Base-by-base conservation (phyloP, 2,113 vertebrate genomes). In the Austrofundulus limnaeus region DNA sequence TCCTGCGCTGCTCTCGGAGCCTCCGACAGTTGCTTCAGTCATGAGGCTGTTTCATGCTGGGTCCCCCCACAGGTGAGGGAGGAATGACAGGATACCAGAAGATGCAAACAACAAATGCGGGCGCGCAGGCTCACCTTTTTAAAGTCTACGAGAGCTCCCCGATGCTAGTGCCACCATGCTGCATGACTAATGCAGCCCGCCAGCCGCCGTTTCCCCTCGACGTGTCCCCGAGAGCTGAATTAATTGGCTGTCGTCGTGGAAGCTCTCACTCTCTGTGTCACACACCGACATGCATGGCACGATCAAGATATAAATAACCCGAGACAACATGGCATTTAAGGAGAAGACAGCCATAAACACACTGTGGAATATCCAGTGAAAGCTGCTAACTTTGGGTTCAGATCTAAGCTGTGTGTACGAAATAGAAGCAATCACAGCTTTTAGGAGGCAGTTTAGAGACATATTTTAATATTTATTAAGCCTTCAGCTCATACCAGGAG, bases 231-330 rank as follows among this genome's bases (percentile, higher is more conserved):
- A 82, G 75, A 86, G 79, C 78, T 82, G 82, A 91, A 91, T 89
- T 91, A 92, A 92, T 92, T 91, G 87, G 86, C 82, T 91, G 89
- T 88, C 90, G 87, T 87, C 77, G 85, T 74, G 71, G 63, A 73
- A 64, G 82, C 79, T 38, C 67, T 77, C 67, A 47, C 23, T 39
- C 67, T 42, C 43, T 31, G 50, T 25, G 28, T 25, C 41, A 48
- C 59, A 71, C 63, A 70, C 70, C 58, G 52, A 64, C 62, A 72
- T 28, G 11, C 51, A 72, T 16, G 19, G 13, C 72, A 72, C 80
- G 75, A 85, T 84, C 72, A 84, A 80, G 80, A 83, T 83, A 87
- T 85, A 87, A 86, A 87, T 86, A 86, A 81, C 74, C 58, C 25
- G 52, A 75, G 75, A 80, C 80, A 87, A 84, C 73, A 66, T 79